A percentile compares a stretch with the other conserved stretches of the same genome.
Conservation (phyloP, 2,888 invertebrate species). For the Dicyrtoma fusca region DNA sequence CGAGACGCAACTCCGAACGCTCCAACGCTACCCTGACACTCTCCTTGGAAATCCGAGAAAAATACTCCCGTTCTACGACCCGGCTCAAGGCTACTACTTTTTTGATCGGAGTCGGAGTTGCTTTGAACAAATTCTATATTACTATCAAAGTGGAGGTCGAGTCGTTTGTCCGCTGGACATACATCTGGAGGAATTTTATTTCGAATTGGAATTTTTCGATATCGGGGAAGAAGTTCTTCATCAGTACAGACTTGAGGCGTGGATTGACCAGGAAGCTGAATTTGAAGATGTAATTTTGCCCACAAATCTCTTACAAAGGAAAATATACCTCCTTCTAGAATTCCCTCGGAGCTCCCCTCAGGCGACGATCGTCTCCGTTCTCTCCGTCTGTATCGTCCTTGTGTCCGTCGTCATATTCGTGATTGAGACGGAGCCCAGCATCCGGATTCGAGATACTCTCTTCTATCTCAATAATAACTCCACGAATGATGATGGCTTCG, state of each 20-base stretch:
- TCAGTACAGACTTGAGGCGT: conserved; percentile 33
- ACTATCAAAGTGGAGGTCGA: conserved; percentile 42
- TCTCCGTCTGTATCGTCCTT: conserved; percentile 64
- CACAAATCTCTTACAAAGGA: conserved; percentile 62
- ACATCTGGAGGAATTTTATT: conserved; percentile 37
- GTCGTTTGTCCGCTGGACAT: conserved; percentile 39
- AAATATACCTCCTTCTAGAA: conserved; percentile 65
- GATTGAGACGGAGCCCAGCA: conserved; percentile 64
- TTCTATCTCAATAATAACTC: background rate
- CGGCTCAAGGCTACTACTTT: conserved; percentile 30
- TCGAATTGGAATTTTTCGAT: conserved; percentile 43
- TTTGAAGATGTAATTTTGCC: conserved; percentile 51
- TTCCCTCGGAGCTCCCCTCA: conserved; percentile 65
- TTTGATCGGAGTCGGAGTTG: conserved; percentile 33
- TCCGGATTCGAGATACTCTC: conserved; percentile 50
- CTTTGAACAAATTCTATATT: conserved; percentile 41
- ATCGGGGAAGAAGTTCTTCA: conserved; percentile 25
- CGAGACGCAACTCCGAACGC: conserved; percentile 39
- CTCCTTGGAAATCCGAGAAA: conserved; percentile 37
- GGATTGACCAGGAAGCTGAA: background rate
- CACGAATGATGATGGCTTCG: background rate
- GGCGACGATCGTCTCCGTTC: conserved; percentile 64
- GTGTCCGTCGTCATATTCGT: conserved; percentile 65
- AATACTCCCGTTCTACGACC: conserved; percentile 34
- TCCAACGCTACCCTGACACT: conserved; percentile 32